Conservation (phyloP, 2,888 invertebrate species). For the Monoplex corrugatus region DNA sequence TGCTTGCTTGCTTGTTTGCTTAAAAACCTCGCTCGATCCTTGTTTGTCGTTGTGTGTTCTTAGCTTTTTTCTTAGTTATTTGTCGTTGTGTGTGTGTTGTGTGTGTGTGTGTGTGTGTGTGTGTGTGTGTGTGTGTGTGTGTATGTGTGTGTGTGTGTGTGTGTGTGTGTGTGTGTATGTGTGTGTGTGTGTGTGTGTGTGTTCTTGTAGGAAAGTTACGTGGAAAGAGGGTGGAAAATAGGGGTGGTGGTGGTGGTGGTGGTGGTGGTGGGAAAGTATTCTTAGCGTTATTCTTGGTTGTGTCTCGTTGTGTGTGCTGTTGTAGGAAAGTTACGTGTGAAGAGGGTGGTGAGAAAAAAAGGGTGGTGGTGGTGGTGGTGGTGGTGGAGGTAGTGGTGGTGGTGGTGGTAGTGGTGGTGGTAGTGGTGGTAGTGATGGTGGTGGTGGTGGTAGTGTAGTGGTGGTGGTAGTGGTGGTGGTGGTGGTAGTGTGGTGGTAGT, state of each 20-base stretch:
- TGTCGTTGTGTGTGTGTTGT: too few relatives aligned
- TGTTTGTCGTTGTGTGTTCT: constrained; percentile 23
- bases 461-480: too few relatives aligned
- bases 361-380: too few relatives aligned
- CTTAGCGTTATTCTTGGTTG: not conserved
- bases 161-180: not conserved
- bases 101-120: not conserved
- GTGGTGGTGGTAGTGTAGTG: too few relatives aligned
- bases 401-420: too few relatives aligned
- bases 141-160: constrained; percentile 1
- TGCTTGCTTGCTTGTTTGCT: not conserved
- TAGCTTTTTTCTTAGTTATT: not conserved
- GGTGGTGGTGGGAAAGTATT: not conserved
- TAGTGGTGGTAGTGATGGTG: too few relatives aligned
- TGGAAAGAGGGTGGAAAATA: not conserved
- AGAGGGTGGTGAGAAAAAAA: too few relatives aligned
- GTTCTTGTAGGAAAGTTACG: not conserved
- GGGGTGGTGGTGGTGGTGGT: not conserved
- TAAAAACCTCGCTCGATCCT: not conserved
- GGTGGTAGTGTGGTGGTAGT: too few relatives aligned
- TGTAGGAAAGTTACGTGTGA: too few relatives aligned
- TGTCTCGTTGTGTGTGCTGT: too few relatives aligned
- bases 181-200: not conserved
- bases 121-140: constrained; percentile 4
- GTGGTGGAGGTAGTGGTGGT: too few relatives aligned